Percentiles rank a stretch among this genome's conserved stretches.
Evolutionary conservation across 2,888 invertebrate species (phyloP).

Genomic region (Amphipyra tragopoginis): DNA sequence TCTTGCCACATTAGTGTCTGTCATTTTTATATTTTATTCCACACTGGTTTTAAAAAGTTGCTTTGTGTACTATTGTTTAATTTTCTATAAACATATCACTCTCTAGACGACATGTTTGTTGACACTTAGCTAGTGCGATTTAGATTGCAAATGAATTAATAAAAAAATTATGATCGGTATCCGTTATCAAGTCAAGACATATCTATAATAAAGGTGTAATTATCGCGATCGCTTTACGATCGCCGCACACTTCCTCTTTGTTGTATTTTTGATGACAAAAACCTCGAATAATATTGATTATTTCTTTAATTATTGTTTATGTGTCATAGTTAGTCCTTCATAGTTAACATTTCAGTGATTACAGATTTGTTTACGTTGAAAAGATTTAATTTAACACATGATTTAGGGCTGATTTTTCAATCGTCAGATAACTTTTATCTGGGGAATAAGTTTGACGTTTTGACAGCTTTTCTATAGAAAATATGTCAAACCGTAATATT

Average conservation of each 20-base stretch:
- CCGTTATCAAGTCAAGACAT: constrained; percentile 73
- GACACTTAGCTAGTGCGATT: constrained; percentile 70
- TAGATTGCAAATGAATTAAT: constrained; percentile 81
- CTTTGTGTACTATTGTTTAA: not conserved
- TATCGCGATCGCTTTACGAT: constrained; percentile 59
- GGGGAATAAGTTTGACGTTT: no score
- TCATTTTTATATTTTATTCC: constrained; percentile 63
- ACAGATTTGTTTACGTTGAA: constrained; percentile 20
- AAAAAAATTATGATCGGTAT: constrained; percentile 72
- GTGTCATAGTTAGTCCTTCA: constrained; percentile 12
- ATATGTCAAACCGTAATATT: no score
- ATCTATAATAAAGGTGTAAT: constrained; percentile 72
- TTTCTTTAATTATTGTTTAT: constrained; percentile 29
- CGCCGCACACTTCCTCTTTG: constrained; percentile 51
- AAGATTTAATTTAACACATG: constrained; percentile 6
- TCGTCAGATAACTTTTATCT: no score
- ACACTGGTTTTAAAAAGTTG: not conserved
- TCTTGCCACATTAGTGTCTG: constrained; percentile 64
- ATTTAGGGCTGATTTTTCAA: no score
- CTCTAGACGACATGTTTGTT: constrained; percentile 53
- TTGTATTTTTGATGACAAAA: constrained; percentile 13
- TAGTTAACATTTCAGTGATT: constrained; percentile 18
- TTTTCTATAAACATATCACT: constrained; percentile 27
- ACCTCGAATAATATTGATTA: constrained; percentile 17
- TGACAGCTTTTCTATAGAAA: no score